Conservation (phyloP, 2,888 invertebrate genomes). For the Mesorhabditis spiculigera region DNA sequence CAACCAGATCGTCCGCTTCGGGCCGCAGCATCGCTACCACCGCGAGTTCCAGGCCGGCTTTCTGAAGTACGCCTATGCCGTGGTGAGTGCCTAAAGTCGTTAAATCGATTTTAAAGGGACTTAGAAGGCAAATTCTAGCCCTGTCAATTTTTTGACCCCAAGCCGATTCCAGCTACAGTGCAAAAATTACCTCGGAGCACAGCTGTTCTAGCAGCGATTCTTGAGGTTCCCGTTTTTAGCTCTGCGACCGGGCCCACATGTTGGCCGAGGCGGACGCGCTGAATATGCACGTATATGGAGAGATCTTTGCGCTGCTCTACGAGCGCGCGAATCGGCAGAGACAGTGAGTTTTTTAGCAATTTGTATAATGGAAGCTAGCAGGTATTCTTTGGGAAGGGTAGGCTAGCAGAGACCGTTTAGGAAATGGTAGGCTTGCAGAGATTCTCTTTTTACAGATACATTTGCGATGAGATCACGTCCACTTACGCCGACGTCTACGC, state of each 20-base stretch:
- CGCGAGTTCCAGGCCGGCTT: constrained; percentile 47
- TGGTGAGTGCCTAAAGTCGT: constrained; percentile 27
- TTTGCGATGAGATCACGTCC: constrained; percentile 41
- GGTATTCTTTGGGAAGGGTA: too few species aligned
- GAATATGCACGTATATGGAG: constrained; percentile 26
- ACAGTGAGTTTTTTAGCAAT: constrained; percentile 24
- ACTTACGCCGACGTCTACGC: constrained; percentile 47
- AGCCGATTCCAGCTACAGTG: too few species aligned
- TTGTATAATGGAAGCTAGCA: neutral
- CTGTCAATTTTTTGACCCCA: neutral
- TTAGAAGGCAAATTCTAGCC: too few species aligned
- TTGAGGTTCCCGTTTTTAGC: constrained; percentile 13
- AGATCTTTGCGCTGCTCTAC: constrained; percentile 39
- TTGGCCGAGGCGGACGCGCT: constrained; percentile 25
- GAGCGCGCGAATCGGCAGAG: constrained; percentile 42
- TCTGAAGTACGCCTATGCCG: constrained; percentile 45
- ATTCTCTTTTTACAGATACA: constrained; percentile 14
- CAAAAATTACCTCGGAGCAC: too few species aligned
- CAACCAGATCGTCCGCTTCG: constrained; percentile 35
- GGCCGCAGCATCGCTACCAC: constrained; percentile 26
- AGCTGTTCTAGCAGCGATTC: too few species aligned
- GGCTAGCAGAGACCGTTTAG: too few species aligned
- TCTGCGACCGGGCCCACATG: constrained; percentile 31
- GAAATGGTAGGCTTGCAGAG: too few species aligned
- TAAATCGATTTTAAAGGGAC: neutral